Base-by-base conservation (phyloP, 1,140 invertebrate species). In the Saccostrea cuccullata region DNA sequence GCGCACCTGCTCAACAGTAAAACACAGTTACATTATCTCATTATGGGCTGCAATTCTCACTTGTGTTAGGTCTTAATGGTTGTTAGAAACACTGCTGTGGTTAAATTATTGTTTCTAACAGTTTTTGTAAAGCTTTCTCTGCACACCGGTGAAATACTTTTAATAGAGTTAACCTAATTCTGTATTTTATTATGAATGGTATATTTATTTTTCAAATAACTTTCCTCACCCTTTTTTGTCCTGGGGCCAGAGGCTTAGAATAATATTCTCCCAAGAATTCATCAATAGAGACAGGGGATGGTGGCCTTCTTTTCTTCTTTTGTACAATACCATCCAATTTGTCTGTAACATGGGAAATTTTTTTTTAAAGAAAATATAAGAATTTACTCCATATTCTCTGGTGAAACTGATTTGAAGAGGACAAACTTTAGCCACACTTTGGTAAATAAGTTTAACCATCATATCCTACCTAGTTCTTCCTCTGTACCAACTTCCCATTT, bases 201-300 rank as follows among this genome's bases (percentile, higher is more conserved):
- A 17, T n/a, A 47, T 1, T 47, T 1, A 47, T 67, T 9, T 9
- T 23, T 67, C n/a, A 36, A 36, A 36, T 1, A 36, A 20, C 17
- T 67, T 20, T 67, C 6, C 94, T 92, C 92, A 98, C 98, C 95
- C 97, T 96, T 95, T 98, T 99, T 94, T 98, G 97, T 86, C 97
- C 97, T n/a, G 97, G 96, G 91, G 96, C 96, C 85, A 96, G 96
- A 95, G 92, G 95, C 93, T 96, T 96, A 87, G 94, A 93, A 60
- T 96, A 95, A 91, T 97, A 98, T 90, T 97, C 97, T 93, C 98
- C 97, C 85, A 99, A 96, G 96, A 98, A 99, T 93, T 98, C 98
- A 95, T 98, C 98, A 96, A 99, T 97, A 88, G 97, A 97, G 90
- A 96, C 95, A 3, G 95, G 95, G 36, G 90, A 89, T 89, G 96